Conservation (phyloP, 92 coral and sea anemone genomes). For the Heteractis magnifica region DNA sequence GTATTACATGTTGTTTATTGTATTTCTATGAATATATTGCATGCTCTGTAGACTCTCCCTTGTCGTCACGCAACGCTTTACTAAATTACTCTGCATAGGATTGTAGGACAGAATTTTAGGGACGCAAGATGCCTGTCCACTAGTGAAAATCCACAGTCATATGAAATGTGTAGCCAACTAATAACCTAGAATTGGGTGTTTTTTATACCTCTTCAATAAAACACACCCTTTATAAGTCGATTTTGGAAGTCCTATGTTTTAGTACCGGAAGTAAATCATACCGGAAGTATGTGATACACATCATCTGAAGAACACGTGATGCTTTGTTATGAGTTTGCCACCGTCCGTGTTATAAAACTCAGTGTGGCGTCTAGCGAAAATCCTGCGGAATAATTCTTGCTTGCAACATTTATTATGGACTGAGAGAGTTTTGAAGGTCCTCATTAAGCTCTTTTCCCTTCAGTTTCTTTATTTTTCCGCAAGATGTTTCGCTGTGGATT, state of each 20-base stretch:
- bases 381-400: background rate
- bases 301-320: background rate
- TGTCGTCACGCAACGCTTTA: too few relatives aligned
- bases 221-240: background rate
- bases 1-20: too few relatives aligned
- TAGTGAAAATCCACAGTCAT: too few relatives aligned
- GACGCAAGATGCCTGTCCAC: too few relatives aligned
- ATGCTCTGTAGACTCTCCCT: too few relatives aligned
- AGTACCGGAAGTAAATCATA: background rate
- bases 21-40: too few relatives aligned
- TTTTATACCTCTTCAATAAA: background rate
- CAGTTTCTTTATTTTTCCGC: background rate
- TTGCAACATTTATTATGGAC: background rate
- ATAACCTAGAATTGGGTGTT: background rate
- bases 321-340: background rate
- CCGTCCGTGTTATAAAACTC: background rate
- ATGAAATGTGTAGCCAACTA: too few relatives aligned
- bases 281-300: background rate
- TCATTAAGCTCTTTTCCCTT: background rate
- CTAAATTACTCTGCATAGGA: too few relatives aligned
- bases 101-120: too few relatives aligned
- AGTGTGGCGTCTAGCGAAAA: background rate
- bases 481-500: constrained; percentile 2
- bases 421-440: background rate
- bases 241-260: background rate